Conservation (phyloP, 1,140 invertebrate genomes). For the Drosophila erecta region DNA sequence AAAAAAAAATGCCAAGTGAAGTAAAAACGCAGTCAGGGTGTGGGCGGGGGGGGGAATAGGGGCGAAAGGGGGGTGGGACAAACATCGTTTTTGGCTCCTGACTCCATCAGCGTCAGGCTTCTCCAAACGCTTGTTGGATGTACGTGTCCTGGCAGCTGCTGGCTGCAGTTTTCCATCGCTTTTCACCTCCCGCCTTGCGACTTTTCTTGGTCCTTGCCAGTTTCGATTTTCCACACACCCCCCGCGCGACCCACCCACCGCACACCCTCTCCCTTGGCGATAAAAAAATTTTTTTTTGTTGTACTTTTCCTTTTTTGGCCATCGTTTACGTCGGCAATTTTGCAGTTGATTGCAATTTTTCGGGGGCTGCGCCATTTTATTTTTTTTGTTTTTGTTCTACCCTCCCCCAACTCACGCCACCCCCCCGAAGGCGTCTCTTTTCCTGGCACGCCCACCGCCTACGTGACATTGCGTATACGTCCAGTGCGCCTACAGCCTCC, state of each 20-base stretch:
- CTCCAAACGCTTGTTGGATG: conserved; percentile 63
- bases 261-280: neutral
- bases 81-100: conserved; percentile 61
- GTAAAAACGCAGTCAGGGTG: conserved; percentile 37
- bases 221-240: conserved; percentile 21
- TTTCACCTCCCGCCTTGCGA: neutral
- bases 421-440: conserved; percentile 7
- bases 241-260: neutral
- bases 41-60: conserved; percentile 10
- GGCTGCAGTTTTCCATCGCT: conserved; percentile 59
- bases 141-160: conserved; percentile 80
- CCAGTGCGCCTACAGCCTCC: conserved; percentile 61
- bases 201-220: conserved; percentile 13
- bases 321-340: conserved; percentile 83
- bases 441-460: conserved; percentile 34
- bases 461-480: conserved; percentile 77
- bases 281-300: conserved; percentile 43
- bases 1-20: conserved; percentile 2
- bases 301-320: conserved; percentile 47
- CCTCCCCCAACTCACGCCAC: neutral
- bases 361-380: conserved; percentile 63
- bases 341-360: conserved; percentile 84
- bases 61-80: conserved; percentile 8
- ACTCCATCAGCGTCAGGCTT: conserved; percentile 55
- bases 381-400: conserved; percentile 5